phyloP scores from a whole-genome alignment of 2,113 vertebrate genomes.

The Plecotus auritus region DNA sequence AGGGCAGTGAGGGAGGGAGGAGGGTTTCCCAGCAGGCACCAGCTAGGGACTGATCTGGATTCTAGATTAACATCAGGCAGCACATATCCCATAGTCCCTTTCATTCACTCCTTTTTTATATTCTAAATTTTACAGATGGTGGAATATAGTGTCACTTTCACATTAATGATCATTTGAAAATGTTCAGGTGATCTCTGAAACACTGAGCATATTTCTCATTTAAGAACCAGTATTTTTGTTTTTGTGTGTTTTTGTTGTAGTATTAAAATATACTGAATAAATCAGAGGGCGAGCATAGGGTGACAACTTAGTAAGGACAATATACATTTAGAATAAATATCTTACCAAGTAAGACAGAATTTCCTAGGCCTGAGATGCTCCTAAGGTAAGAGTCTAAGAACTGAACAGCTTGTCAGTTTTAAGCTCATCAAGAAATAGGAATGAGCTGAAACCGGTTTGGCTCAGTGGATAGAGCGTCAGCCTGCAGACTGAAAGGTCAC shows the following conservation, averaged over 20 bases:
- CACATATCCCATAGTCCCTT: neutral
- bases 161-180: neutral
- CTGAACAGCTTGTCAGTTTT: neutral
- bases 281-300: neutral
- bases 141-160: neutral
- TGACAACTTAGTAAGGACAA: neutral
- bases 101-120: neutral
- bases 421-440: neutral
- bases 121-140: neutral
- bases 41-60: neutral
- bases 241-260: neutral
- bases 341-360: neutral
- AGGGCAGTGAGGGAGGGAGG: neutral
- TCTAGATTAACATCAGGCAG: neutral
- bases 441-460: too few species aligned
- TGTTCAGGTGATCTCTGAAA: neutral
- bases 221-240: neutral
- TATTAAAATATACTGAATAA: neutral
- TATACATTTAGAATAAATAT: neutral
- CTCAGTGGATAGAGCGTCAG: too few species aligned
- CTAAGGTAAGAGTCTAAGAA: neutral
- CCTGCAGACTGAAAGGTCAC: too few species aligned
- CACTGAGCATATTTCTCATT: neutral
- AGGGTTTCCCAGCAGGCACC: neutral
- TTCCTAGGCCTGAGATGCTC: neutral